phyloP scores from a whole-genome alignment of 2,888 invertebrate species.

The Chrysodeixis includens region DNA sequence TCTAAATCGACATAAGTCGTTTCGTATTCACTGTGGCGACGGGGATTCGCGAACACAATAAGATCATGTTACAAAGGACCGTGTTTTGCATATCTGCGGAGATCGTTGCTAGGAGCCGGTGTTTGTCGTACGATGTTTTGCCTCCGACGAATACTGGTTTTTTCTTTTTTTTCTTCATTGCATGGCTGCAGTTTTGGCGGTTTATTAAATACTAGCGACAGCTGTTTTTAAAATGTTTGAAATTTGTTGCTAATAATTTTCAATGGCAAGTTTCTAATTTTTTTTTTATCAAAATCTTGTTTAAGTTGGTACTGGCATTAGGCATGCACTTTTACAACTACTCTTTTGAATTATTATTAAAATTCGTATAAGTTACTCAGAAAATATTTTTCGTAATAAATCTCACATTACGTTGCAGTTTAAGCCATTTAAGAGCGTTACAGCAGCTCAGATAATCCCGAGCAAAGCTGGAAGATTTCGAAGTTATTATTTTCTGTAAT shows the following conservation, averaged over 20 bases:
- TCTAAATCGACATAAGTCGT: slow-evolving; percentile 86
- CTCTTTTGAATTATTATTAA: no score
- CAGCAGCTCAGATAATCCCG: background rate
- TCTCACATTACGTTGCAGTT: background rate
- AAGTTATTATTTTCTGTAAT: slow-evolving; percentile 11
- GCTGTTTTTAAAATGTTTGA: background rate
- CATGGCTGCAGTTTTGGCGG: slow-evolving; percentile 62
- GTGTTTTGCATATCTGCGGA: slow-evolving; percentile 84
- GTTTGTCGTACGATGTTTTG: slow-evolving; percentile 76
- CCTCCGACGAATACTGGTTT: slow-evolving; percentile 64
- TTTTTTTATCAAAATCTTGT: no score
- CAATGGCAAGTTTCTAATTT: background rate
- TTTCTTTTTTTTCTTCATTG: slow-evolving; percentile 61
- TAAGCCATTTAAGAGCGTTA: background rate
- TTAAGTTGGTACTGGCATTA: no score
- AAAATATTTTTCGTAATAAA: background rate
- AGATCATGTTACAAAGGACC: slow-evolving; percentile 87
- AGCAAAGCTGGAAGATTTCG: background rate
- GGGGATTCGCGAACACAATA: slow-evolving; percentile 83
- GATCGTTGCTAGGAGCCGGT: slow-evolving; percentile 69
- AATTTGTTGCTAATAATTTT: background rate
- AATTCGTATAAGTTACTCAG: no score
- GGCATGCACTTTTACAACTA: no score
- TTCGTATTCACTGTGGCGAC: slow-evolving; percentile 80
- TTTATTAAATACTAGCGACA: slow-evolving; percentile 11